phyloP scores from a whole-genome alignment of 2,113 vertebrate genomes.

The Malurus elegans region DNA sequence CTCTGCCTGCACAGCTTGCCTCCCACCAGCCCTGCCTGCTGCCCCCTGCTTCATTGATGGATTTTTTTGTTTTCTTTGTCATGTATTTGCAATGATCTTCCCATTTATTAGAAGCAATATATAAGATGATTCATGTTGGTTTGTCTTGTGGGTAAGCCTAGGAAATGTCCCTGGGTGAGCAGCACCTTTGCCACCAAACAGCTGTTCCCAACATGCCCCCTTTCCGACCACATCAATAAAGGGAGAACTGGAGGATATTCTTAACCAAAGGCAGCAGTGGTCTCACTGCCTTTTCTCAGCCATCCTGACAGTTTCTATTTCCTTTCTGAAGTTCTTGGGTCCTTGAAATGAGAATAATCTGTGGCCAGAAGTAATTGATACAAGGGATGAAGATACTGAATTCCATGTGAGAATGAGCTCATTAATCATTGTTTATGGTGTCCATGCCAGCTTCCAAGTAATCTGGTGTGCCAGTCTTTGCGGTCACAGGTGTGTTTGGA shows the following conservation, averaged over 20 bases:
- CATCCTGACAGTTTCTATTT: background rate
- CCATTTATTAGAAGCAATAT: background rate
- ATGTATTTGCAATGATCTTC: background rate
- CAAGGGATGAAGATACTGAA: background rate
- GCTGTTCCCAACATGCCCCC: rapidly evolving
- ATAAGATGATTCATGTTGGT: background rate
- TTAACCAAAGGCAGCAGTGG: background rate
- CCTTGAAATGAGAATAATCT: background rate
- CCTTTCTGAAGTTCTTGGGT: background rate
- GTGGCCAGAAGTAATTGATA: background rate
- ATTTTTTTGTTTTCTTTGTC: background rate
- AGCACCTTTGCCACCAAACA: background rate
- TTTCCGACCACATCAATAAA: background rate
- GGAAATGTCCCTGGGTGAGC: background rate
- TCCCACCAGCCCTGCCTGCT: background rate
- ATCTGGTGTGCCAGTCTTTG: background rate
- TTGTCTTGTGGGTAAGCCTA: background rate
- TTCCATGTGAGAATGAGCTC: background rate
- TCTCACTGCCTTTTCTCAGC: background rate
- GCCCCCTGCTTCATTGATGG: background rate
- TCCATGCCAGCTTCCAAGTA: background rate
- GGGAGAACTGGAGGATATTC: background rate
- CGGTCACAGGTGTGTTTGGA: background rate
- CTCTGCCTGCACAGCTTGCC: background rate
- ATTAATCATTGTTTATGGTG: background rate